Conservation (phyloP, 2,797 vertebrate species). For the Sebastes iracundus region DNA sequence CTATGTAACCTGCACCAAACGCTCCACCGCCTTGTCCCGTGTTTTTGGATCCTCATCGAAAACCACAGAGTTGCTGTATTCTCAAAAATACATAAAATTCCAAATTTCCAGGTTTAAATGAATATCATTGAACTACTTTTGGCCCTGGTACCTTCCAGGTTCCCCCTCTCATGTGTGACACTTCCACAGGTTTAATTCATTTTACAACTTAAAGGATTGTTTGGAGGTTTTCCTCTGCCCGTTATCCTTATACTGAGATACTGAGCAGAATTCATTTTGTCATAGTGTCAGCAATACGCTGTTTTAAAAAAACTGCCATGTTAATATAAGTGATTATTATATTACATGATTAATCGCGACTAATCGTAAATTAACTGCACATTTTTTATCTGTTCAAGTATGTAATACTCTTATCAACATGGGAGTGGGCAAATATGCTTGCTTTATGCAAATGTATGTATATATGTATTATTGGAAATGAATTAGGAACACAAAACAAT, state of each 20-base stretch:
- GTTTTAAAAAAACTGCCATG: neutral
- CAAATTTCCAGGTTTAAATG: neutral
- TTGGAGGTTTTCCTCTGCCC: neutral
- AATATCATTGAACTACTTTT: neutral
- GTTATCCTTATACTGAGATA: neutral
- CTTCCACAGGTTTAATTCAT: neutral
- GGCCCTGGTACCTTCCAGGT: neutral
- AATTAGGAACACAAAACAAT: no score
- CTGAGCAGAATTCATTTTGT: neutral
- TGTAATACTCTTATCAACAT: no score
- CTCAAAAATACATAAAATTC: neutral
- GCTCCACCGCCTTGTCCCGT: neutral
- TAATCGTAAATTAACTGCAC: no score
- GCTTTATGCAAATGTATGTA: no score
- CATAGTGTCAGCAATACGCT: neutral
- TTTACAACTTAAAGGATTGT: neutral
- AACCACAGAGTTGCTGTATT: no score
- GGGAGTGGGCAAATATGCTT: no score
- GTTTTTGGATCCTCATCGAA: no score
- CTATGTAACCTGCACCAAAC: neutral
- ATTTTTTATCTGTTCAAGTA: no score
- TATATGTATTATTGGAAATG: no score
- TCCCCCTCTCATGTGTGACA: neutral
- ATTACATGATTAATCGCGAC: no score
- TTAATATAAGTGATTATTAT: neutral